phyloP scores from a whole-genome alignment of 2,797 vertebrate genomes.

The Morus bassanus region DNA sequence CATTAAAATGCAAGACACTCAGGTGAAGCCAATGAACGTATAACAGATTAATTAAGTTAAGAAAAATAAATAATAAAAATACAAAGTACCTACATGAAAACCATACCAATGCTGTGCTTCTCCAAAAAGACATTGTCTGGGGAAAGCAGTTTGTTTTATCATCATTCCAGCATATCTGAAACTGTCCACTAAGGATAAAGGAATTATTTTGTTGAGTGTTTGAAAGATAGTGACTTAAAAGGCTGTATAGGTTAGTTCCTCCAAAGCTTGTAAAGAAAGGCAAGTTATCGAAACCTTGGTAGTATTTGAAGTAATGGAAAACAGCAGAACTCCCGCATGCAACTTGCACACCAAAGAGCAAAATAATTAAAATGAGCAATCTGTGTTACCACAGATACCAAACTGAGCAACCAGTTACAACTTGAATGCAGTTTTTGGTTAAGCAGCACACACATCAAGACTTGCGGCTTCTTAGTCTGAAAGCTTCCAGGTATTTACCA shows the following conservation, averaged over 20 bases:
- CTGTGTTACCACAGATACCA: background rate
- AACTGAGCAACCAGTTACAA: constrained; percentile 14
- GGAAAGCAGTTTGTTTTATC: background rate
- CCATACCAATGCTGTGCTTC: background rate
- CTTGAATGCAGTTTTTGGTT: constrained; percentile 38
- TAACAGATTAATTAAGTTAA: background rate
- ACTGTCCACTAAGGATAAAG: background rate
- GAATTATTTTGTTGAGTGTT: background rate
- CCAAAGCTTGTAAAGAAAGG: background rate
- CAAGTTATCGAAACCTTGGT: background rate
- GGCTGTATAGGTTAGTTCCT: background rate
- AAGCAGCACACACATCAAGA: background rate
- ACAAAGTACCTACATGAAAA: background rate
- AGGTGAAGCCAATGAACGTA: background rate
- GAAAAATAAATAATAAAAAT: constrained; percentile 6
- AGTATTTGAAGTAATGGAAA: background rate
- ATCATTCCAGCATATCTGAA: rapidly evolving
- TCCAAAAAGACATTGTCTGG: background rate
- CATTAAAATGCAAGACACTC: background rate
- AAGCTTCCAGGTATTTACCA: background rate
- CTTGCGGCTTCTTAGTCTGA: background rate
- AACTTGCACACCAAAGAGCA: background rate
- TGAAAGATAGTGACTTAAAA: background rate
- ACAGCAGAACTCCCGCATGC: background rate
- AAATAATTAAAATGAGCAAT: constrained; percentile 18